Evolutionary conservation across 92 coral and sea anemone species (phyloP), one percentile per base, ranked within the genome.

Genomic region (Palythoa grandis): DNA sequence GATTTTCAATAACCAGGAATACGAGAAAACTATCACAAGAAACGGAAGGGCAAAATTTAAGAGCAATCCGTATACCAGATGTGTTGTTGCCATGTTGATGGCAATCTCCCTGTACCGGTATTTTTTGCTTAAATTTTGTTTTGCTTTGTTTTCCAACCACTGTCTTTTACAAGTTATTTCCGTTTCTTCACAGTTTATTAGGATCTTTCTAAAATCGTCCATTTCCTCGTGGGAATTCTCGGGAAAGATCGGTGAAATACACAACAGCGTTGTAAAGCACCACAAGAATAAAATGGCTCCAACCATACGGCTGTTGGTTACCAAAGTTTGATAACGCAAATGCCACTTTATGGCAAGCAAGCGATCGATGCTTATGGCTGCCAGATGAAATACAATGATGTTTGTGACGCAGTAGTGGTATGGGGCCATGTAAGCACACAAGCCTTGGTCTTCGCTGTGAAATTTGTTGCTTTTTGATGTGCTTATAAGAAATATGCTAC

Each of bases 301-400:
- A 12, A 63, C 60, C 85, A 80, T 80, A 53, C 85, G 85, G 43
- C 7, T 9, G 70, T 20, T 80, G 0, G 85, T 80, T 11, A 80
- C 85, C 48, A 80, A 24, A 80, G 43, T 63, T 29, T 47, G 39
- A 19, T 80, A 80, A 4, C 75, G 60, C 85, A 66, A 20, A 52
- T 80, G 85, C 43, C 85, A 80, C 85, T 66, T 35, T 35, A 80
- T 22, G 58, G 85, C 60, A 35, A 80, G 85, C 63, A 80, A 48
- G 60, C 85, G 85, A 67, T 80, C 85, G 23, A 80, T 67, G 75
- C 85, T 80, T 14, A 80, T 43, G 14, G 85, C 85, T 20, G 85
- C 85, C 60, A 80, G 43, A 24, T 80, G 85, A 15, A 66, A 52
- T 7, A 80, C 66, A 39, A 66, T 80, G 39, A 80, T 48, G 7